Conservation (phyloP, 2,888 invertebrate genomes). For the Meteorus cinctellus region DNA sequence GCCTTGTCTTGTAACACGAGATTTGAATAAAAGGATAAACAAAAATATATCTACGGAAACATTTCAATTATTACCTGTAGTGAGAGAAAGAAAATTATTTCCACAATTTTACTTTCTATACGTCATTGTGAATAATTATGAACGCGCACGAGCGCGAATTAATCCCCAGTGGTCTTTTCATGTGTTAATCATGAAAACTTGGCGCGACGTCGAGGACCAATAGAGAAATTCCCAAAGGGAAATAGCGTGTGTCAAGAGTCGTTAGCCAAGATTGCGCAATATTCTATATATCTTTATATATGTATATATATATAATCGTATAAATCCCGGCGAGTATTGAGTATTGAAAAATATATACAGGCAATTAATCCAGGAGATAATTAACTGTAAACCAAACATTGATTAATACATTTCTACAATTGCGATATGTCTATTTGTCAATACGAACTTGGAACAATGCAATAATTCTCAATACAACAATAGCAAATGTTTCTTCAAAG, state of each 20-base stretch:
- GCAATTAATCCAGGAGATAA: too few species aligned
- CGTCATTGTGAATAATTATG: slow-evolving; percentile 5
- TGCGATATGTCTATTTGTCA: too few species aligned
- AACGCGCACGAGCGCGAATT: neutral
- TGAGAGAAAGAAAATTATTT: neutral
- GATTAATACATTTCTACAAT: too few species aligned
- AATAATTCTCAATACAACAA: too few species aligned
- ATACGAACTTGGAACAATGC: too few species aligned
- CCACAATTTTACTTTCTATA: slow-evolving; percentile 2
- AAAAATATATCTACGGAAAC: slow-evolving; percentile 18
- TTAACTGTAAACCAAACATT: too few species aligned
- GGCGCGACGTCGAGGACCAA: slow-evolving; percentile 22
- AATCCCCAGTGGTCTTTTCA: slow-evolving; percentile 13
- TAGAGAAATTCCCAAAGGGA: slow-evolving; percentile 11
- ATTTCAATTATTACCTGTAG: neutral
- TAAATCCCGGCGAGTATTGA: neutral
- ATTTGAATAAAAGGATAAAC: slow-evolving; percentile 62
- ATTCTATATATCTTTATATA: slow-evolving; percentile 24
- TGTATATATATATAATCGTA: neutral
- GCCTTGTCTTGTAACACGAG: slow-evolving; percentile 67
- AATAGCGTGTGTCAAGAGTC: slow-evolving; percentile 54
- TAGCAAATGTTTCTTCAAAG: too few species aligned
- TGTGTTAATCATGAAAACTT: slow-evolving; percentile 37
- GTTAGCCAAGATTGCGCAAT: slow-evolving; percentile 60
- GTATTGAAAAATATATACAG: neutral